Evolutionary conservation across 1,140 invertebrate genomes (phyloP), one percentile per base, ranked within the genome.

Genomic region (Caenorhabditis tropicalis): DNA sequence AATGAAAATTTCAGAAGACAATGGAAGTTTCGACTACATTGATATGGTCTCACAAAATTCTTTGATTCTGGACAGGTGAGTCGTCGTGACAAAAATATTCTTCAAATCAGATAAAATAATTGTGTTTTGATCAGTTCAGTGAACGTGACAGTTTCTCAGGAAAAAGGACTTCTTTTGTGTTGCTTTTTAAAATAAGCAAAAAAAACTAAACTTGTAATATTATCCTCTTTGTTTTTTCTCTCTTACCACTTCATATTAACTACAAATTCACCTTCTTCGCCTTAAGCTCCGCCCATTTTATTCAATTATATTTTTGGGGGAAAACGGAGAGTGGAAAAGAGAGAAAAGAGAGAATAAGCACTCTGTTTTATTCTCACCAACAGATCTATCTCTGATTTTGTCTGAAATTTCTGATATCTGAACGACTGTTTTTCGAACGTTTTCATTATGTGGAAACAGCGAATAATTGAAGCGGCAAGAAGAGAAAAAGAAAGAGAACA

Each of bases 21-120:
- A 74, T 74, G 65, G 65, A 74, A 74, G 65, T 74, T 43, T 74
- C 65, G 65, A 74, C 36, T 74, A 43, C 65, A 74, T 39, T 31
- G 65, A 74, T 74, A 43, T 74, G 65, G 36, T 74, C n/a, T 43
- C 65, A 19, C 65, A 43, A 10, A 74, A 31, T 29, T 74, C 65
- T 1, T 36, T 36, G 16, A 36, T 65, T 56, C 24, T 43, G 1
- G 36, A 74, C 36, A 74, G 65, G 65, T 74, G 12, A 36, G 65
- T n/a, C n/a, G n/a, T n/a, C n/a, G n/a, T n/a, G n/a, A n/a, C n/a
- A n/a, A n/a, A n/a, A n/a, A n/a, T n/a, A n/a, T n/a, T n/a, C n/a
- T n/a, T n/a, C n/a, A n/a, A 43, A 43, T 5, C 39, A 43, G 5
- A 12, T 6, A 6, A 6, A 12, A 43, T 43, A 12, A 6, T 43